Percentiles rank a stretch among this genome's conserved stretches.
These are phyloP conservation scores for Poecilia picta DNA, from an alignment of 2,797 vertebrate genomes.

Conservation along the genomic window DNA sequence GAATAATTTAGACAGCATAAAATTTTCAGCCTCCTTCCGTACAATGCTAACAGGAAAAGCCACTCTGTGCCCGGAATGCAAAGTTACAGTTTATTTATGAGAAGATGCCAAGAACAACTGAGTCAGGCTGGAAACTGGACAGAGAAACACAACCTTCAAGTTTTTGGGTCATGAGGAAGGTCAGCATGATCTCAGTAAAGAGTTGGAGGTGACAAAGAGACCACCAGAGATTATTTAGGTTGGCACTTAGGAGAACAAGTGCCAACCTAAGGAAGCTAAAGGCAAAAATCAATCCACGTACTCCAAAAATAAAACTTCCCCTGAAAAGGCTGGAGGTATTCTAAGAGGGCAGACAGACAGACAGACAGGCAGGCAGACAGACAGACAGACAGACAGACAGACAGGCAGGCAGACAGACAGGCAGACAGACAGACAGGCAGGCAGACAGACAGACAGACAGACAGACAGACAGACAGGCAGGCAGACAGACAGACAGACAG, in stretches of 20 bases:
- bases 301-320: conserved; percentile 14
- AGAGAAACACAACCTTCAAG: conserved; percentile 17
- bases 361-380: neutral
- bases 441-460: neutral
- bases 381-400: neutral
- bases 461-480: neutral
- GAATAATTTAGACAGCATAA: conserved; percentile 76
- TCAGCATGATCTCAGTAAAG: conserved; percentile 25
- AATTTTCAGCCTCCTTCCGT: conserved; percentile 67
- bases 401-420: neutral
- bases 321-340: conserved; percentile 21
- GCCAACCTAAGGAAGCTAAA: neutral
- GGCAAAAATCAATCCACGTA: conserved; percentile 28
- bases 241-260: conserved; percentile 27
- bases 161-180: conserved; percentile 44
- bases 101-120: conserved; percentile 41
- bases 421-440: no score
- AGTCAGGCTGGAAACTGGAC: conserved; percentile 34
- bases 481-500: neutral
- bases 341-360: conserved; percentile 4
- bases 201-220: conserved; percentile 1
- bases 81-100: conserved; percentile 74
- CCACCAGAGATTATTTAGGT: conserved; percentile 13
- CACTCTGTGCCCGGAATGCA: conserved; percentile 75
- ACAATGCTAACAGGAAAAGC: conserved; percentile 77